A percentile compares a stretch with the other conserved stretches of the same genome.
Conservation (phyloP, 2,797 vertebrate species). For the Dicrostonyx torquatus region DNA sequence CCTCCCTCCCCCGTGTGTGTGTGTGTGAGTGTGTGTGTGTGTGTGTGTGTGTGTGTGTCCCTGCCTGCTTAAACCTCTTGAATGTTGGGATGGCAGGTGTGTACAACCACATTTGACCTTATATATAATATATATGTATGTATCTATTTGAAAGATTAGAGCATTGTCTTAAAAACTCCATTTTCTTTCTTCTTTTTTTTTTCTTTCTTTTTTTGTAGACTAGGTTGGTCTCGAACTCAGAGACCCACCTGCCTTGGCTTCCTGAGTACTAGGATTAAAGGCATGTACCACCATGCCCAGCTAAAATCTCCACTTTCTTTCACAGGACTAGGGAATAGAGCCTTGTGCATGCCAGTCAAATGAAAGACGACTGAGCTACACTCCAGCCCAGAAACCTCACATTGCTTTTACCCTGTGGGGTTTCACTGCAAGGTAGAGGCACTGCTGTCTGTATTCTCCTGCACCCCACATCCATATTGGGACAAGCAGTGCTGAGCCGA, state of each 20-base stretch:
- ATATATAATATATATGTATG: no score
- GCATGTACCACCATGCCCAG: accelerated
- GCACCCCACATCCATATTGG: accelerated
- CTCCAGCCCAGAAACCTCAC: neutral
- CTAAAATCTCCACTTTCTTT: neutral
- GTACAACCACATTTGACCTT: neutral
- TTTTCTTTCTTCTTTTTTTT: neutral
- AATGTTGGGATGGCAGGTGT: neutral
- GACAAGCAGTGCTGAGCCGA: neutral
- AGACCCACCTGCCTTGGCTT: neutral
- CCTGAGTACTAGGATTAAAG: neutral
- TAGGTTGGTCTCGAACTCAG: neutral
- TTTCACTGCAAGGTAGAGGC: neutral
- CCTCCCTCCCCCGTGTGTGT: accelerated
- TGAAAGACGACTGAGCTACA: neutral
- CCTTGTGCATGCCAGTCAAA: neutral
- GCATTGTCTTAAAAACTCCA: neutral
- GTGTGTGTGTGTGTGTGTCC: neutral
- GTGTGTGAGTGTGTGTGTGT: neutral
- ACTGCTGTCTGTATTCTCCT: neutral
- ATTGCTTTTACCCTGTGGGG: neutral
- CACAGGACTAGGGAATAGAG: neutral
- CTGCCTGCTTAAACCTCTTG: neutral
- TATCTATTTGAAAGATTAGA: neutral
- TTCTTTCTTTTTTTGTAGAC: no score